A percentile compares a stretch with the other conserved stretches of the same genome.
Evolutionary conservation across 2,888 invertebrate genomes (phyloP).

Genomic region (Agrotis segetum): DNA sequence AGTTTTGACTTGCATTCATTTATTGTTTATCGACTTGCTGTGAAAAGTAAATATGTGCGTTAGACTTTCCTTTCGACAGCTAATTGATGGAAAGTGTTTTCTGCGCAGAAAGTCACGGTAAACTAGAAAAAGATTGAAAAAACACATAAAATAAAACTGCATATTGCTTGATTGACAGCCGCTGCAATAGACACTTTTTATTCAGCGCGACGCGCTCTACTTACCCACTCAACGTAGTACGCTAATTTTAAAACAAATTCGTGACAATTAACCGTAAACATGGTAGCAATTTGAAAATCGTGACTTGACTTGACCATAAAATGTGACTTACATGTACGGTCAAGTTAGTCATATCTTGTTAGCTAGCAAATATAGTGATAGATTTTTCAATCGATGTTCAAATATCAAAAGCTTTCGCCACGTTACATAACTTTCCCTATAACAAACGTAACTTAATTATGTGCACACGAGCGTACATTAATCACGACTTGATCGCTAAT

Average conservation of each 20-base stretch:
- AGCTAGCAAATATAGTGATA: constrained; percentile 3
- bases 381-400: constrained; percentile 33
- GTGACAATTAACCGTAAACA: constrained; percentile 72
- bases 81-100: constrained; percentile 79
- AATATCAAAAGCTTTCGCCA: constrained; percentile 59
- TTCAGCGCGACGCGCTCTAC: constrained; percentile 77
- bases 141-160: constrained; percentile 70
- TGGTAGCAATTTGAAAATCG: constrained; percentile 61
- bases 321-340: constrained; percentile 42
- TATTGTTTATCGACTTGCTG: constrained; percentile 36
- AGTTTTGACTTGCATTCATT: constrained; percentile 26
- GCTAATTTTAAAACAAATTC: constrained; percentile 75
- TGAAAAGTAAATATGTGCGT: constrained; percentile 37
- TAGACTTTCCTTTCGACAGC: constrained; percentile 68
- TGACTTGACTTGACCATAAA: constrained; percentile 42
- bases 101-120: constrained; percentile 72
- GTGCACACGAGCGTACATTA: constrained; percentile 84
- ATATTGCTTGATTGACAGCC: constrained; percentile 72
- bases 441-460: constrained; percentile 73
- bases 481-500: constrained; percentile 82
- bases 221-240: constrained; percentile 71
- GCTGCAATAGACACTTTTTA: constrained; percentile 71
- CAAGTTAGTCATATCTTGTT: constrained; percentile 35
- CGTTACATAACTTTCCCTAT: constrained; percentile 60
- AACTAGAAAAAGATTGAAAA: constrained; percentile 71